Evolutionary conservation across 2,797 vertebrate species (phyloP), one percentile per base, ranked within the genome.

Genomic region (Sciurus vulgaris): DNA sequence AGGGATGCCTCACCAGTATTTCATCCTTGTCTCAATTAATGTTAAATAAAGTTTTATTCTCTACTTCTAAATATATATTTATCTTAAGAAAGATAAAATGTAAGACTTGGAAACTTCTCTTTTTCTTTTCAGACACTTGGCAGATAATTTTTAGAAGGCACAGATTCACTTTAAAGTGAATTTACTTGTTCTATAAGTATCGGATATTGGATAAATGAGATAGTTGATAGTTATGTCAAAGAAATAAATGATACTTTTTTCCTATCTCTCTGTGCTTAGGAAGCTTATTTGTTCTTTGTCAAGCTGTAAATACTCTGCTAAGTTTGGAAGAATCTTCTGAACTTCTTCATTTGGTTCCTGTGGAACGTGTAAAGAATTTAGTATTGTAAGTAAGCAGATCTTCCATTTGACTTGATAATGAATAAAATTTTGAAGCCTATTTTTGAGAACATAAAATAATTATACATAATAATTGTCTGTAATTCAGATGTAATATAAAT

Each of bases 261-360:
- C 91, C 89, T 95, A n/a, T 97, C 97, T 97, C 91, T 97, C 38
- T 98, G 59, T 72, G 51, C 88, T 38, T 96, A 99, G 99, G 99
- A 91, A 99, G 97, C 59, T 97, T 99, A 70, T 99, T 99, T 98
- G 99, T 99, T 84, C 99, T 99, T 92, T 98, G 99, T 86, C 99
- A 99, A 98, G 99, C 99, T 83, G 97, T 99, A 93, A 99, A 98
- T 97, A 99, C 99, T 72, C 98, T 99, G 41, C 99, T 99, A 49
- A 99, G 99, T 97, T 98, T 99, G 97, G 99, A 99, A 44, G 98
- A 99, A 91, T 99, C 99, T 41, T 98, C 99, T 41, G 98, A 99
- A 95, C 98, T 99, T 73, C 98, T 99, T 47, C 98, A 97, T 28
- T 98, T 99, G 95, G 98, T 99, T 89, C 98, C 99, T 7, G 98